These are phyloP conservation scores for Morus bassanus DNA, from an alignment of 2,797 vertebrate genomes.

Conservation along the genomic window DNA sequence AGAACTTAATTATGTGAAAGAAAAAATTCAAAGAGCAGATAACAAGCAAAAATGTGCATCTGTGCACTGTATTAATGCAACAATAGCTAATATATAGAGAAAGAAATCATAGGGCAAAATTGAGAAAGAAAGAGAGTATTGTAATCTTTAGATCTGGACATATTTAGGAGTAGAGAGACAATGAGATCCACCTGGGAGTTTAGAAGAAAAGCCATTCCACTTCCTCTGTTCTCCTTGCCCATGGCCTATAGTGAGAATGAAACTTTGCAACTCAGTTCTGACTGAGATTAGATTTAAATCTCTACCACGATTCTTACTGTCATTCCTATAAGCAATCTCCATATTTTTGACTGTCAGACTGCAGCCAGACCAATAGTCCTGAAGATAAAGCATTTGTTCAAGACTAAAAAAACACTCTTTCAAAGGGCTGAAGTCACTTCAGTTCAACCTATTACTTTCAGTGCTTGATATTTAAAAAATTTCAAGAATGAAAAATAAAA, in stretches of 20 bases:
- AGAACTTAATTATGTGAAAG: neutral
- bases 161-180: neutral
- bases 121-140: neutral
- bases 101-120: neutral
- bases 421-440: neutral
- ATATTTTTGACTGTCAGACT: neutral
- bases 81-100: neutral
- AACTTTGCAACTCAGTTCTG: neutral
- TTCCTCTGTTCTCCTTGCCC: neutral
- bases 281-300: neutral
- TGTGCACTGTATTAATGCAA: neutral
- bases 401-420: neutral
- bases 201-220: neutral
- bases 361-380: neutral
- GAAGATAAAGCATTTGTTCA: neutral
- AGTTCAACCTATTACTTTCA: neutral
- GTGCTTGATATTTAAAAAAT: neutral
- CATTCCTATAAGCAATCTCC: neutral
- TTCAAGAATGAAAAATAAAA: neutral
- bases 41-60: neutral
- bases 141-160: neutral
- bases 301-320: neutral
- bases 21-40: neutral
- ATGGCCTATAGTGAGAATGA: neutral
- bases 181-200: neutral